Base-by-base conservation (phyloP, 2,113 vertebrate species). In the Platysternon megacephalum region DNA sequence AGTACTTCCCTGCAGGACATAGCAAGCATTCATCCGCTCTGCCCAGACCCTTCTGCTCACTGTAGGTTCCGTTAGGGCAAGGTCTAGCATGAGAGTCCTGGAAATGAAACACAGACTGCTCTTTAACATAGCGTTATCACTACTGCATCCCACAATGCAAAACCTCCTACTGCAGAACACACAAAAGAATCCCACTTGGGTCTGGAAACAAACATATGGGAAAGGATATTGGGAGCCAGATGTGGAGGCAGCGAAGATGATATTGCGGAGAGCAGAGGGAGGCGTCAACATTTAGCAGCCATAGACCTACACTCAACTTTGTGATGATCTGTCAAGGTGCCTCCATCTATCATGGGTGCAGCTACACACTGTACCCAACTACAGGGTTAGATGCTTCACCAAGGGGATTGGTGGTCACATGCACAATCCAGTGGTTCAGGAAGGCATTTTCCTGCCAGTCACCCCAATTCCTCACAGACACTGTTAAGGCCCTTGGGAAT, bases 61-160 rank as follows among this genome's bases (percentile, higher is more conserved):
- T 82, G 17, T 98, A 99, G 17, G 99, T 99, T 65, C 99, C 99
- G 61, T 98, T 99, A 12, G 99, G 99, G 88, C 99, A 99, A 7
- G 99, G 98, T 82, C 98, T 95, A 5, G 98, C 98, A 52, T 98
- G 98, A 9, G 98, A 98, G 79, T 98, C 98, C 99, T 99, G 68
- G 52, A 84, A 56, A 48, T 0, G 3, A 39, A 84, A 76, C 0
- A 72, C 29, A 91, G 81, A 89, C 51, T 0, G 3, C 8, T 1
- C 2, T 89, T 48, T 24, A 58, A 11, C 4, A 42, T 0, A 12
- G 16, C 10, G 2, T 52, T 28, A 5, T 0, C 11, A 51, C 12
- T 35, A 39, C 79, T 86, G 51, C 79, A 80, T 78, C 84, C 55
- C 55, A 68, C n/a, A 26, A 26, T 11, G 46, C 6, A 52, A 72